phyloP scores from a whole-genome alignment of 2,888 invertebrate genomes.

The Fissipunctia ypsillon region DNA sequence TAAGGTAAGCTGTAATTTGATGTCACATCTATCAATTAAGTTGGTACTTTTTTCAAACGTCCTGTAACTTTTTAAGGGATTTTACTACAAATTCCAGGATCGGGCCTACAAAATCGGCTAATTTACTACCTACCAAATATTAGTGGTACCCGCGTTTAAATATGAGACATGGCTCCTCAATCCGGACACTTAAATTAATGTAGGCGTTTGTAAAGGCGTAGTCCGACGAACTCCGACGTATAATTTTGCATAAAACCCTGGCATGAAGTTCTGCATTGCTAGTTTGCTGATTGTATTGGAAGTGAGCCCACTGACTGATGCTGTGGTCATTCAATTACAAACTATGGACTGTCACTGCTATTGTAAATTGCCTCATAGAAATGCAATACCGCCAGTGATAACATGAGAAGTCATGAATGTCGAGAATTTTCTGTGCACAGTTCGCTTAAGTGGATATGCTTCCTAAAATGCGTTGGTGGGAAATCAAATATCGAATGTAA shows the following conservation, averaged over 20 bases:
- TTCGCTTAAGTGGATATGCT: not conserved
- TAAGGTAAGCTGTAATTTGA: not conserved
- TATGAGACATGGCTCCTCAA: too few species aligned
- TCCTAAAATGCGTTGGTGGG: conserved; percentile 10
- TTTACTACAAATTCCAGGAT: too few species aligned
- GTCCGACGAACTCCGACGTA: not conserved
- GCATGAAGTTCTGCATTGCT: not conserved
- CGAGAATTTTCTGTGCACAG: not conserved
- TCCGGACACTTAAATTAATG: not conserved
- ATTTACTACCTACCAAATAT: too few species aligned
- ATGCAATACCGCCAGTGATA: not conserved
- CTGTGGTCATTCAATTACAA: not conserved
- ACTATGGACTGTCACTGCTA: not conserved
- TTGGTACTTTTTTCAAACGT: too few species aligned
- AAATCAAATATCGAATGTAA: conserved; percentile 12
- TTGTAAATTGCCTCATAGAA: not conserved
- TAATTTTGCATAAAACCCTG: not conserved
- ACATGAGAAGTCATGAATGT: not conserved
- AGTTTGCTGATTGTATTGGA: not conserved
- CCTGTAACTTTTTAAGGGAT: too few species aligned
- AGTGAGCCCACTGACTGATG: not conserved
- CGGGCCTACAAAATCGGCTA: too few species aligned
- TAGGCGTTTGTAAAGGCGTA: conserved; percentile 15
- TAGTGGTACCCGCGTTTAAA: too few species aligned
- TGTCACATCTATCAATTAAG: not conserved